Evolutionary conservation across 2,888 invertebrate species (phyloP).

Genomic region (Stenotaenia linearis): DNA sequence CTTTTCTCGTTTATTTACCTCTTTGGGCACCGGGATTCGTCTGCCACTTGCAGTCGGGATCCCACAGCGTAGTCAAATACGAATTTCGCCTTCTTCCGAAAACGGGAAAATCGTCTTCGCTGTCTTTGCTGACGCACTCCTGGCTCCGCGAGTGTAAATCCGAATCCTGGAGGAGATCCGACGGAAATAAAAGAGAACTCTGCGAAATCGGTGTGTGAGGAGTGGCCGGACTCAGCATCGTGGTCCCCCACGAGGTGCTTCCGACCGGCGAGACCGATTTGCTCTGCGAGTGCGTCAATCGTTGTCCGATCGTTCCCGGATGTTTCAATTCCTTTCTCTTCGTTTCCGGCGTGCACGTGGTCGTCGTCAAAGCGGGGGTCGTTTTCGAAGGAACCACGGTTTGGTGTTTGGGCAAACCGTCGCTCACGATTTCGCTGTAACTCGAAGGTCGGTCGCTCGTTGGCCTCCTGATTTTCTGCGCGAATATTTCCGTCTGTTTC

Average conservation of each 20-base stretch:
- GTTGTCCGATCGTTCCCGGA: constrained; percentile 29
- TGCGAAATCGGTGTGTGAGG: not conserved
- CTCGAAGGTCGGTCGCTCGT: constrained; percentile 8
- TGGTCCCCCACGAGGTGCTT: not conserved
- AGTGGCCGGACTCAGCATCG: constrained; percentile 14
- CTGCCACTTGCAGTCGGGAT: not conserved
- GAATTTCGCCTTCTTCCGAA: not conserved
- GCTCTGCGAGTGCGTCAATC: not conserved
- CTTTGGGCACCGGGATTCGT: not conserved
- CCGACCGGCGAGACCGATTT: not conserved
- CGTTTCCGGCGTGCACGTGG: not conserved
- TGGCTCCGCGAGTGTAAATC: not conserved
- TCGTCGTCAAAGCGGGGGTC: not conserved
- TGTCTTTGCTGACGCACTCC: not conserved
- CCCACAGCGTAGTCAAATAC: not conserved
- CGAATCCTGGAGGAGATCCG: not conserved
- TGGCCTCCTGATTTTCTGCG: constrained; percentile 22
- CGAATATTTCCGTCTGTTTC: constrained; percentile 36
- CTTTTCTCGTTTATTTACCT: not conserved
- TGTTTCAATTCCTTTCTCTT: not conserved
- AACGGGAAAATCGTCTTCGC: not conserved
- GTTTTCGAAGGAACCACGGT: not conserved
- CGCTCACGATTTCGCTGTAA: constrained; percentile 28
- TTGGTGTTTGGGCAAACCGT: not conserved
- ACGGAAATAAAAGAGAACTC: not conserved